Conservation (phyloP, 1,140 invertebrate genomes). For the Campodea augens region DNA sequence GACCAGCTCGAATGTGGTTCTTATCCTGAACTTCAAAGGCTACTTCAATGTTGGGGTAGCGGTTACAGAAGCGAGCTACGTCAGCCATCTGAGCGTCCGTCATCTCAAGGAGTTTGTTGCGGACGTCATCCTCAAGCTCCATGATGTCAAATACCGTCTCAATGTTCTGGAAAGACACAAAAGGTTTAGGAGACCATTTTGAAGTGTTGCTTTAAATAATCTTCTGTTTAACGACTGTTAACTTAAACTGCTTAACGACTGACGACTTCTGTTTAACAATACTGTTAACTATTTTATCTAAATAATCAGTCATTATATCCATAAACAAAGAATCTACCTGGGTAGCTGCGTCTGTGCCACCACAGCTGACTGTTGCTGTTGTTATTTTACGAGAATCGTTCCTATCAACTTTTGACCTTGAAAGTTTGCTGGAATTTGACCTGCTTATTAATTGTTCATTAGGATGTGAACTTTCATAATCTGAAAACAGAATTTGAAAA, state of each 20-base stretch:
- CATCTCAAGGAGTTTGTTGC: conserved; percentile 67
- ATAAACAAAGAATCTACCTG: too few relatives aligned
- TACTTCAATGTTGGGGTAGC: conserved; percentile 97
- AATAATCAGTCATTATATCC: too few relatives aligned
- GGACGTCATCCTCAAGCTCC: conserved; percentile 90
- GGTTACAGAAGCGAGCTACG: conserved; percentile 94
- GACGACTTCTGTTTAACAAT: neutral
- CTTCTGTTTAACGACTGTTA: too few relatives aligned
- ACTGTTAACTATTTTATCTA: neutral
- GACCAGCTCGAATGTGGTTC: conserved; percentile 53
- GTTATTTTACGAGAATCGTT: too few relatives aligned
- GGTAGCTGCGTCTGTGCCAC: too few relatives aligned
- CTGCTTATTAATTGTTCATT: too few relatives aligned
- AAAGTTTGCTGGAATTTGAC: too few relatives aligned
- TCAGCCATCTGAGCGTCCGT: conserved; percentile 80
- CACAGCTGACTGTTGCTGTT: too few relatives aligned
- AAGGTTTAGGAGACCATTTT: neutral
- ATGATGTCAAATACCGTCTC: conserved; percentile 97
- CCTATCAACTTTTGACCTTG: too few relatives aligned
- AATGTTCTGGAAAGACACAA: conserved; percentile 37
- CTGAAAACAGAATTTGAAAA: too few relatives aligned
- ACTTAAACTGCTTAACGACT: neutral
- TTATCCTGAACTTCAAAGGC: conserved; percentile 78
- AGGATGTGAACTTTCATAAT: too few relatives aligned
- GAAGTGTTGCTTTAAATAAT: neutral